Evolutionary conservation across 1,140 invertebrate species (phyloP), one percentile per base, ranked within the genome.

Genomic region (Muscidifurax raptorellus): DNA sequence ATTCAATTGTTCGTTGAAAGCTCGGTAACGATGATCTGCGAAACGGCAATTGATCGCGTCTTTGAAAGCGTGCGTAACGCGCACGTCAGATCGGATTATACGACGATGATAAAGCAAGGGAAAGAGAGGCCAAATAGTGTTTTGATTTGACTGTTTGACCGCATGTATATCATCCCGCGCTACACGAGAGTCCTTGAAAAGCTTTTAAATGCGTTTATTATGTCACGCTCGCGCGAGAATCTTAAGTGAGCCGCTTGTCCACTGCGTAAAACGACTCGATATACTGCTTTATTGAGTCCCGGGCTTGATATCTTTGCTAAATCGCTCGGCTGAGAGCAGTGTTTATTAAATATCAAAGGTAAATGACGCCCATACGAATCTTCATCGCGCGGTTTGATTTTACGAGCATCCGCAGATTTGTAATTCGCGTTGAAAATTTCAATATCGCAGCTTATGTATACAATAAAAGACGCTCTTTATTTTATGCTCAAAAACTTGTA

Each of bases 71-170:
- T 28, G n/a, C n/a, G 67, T 44, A 7, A 59, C 44, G 64, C 66
- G 64, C 64, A 72, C 22, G 44, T 59, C 69, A 47, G 32, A 72
- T 81, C 44, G 36, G 27, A 81, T 81, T 81, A 81, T 81, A 40
- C 36, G 47, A 72, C 36, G 47, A 72, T 5, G 67, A 81, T 81
- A 52, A 72, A 81, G 59, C 52, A 27, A 30, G 36, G 44, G 15
- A 72, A 52, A 27, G 52, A 72, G 44, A 6, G 52, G 27, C 25
- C 32, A 64, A 66, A 9, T 10, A 40, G 36, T 40, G 7, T 40
- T 40, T 40, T 40, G 5, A 36, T 36, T 36, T 9, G 36, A 36
- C 7, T 36, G 36, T 9, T 36, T 36, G 36, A 6, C 36, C 7
- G 36, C 9, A 2, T 59, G 52, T 59, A 52, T 44, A 44, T 12